Base-by-base conservation (phyloP, 1,140 invertebrate species). In the Cotesia chilonis region DNA sequence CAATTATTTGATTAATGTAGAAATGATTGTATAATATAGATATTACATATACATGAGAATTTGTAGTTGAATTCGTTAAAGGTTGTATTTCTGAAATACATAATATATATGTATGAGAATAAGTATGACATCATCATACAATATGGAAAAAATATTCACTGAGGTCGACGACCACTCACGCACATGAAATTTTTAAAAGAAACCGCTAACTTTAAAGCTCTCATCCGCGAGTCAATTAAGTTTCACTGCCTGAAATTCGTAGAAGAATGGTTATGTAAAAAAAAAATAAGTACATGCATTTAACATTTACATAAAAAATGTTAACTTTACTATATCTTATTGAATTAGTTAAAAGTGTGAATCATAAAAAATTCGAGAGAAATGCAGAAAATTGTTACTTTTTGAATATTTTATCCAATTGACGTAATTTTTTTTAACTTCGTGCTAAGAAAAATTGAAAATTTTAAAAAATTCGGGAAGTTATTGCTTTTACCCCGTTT, bases 161-260 rank as follows among this genome's bases (percentile, higher is more conserved):
- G 67, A 57, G 72, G 72, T 70, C 68, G 54, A 65, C 51, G 68
- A 69, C 66, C 72, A 64, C 66, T 57, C 68, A 51, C 63, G 64
- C 64, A 37, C 68, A 52, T 38, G 41, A 66, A 55, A 67, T 55
- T 70, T 74, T 66, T 38, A 74, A 70, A 63, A 70, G 47, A 63
- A 61, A 67, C 69, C 69, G 73, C 12, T 38, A 57, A 71, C 69
- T 71, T 67, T 71, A 47, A 59, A 74, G 60, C 60, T 75, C 65
- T 67, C 28, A 55, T 66, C 72, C 74, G 72, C 70, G 54, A 77
- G 68, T 78, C 78, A 81, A 80, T 81, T 81, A 81, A 81, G 73
- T 77, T 77, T 77, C 77, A 81, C 80, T 77, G 72, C 64, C 68
- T 47, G 68, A 74, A 78, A 63, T 78, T 80, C 68, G 73, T 63